phyloP scores from a whole-genome alignment of 2,888 invertebrate species.

The Polydrusus tereticollis region DNA sequence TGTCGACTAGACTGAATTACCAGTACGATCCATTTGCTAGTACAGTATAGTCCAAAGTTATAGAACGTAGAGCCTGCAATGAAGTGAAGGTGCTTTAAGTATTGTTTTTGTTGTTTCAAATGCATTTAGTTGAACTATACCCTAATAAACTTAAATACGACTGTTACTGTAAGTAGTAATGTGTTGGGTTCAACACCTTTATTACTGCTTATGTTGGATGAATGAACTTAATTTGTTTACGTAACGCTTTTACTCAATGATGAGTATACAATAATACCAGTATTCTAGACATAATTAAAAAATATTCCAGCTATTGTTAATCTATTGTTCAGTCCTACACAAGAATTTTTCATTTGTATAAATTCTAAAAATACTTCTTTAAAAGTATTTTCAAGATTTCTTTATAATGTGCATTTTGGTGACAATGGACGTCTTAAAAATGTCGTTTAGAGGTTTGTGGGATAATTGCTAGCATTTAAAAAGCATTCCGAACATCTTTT shows the following conservation, averaged over 20 bases:
- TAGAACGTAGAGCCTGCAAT: no score
- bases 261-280: not conserved
- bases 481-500: not conserved
- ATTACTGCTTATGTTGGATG: not conserved
- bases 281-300: no score
- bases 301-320: no score
- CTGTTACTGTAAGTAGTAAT: not conserved
- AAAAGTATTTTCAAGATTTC: not conserved
- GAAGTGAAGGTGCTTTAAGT: no score
- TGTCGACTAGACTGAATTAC: no score
- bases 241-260: not conserved
- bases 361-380: not conserved
- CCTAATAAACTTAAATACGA: not conserved
- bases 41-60: no score
- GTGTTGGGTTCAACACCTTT: not conserved
- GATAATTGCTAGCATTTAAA: not conserved
- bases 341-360: not conserved
- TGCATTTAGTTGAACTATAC: not conserved
- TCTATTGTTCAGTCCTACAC: no score
- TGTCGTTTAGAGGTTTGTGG: not conserved
- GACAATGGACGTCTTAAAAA: not conserved
- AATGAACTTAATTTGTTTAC: not conserved
- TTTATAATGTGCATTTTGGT: not conserved
- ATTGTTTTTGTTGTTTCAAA: no score
- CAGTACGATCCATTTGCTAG: no score